phyloP scores from a whole-genome alignment of 2,113 vertebrate genomes.

The Plecturocebus donacophilus region DNA sequence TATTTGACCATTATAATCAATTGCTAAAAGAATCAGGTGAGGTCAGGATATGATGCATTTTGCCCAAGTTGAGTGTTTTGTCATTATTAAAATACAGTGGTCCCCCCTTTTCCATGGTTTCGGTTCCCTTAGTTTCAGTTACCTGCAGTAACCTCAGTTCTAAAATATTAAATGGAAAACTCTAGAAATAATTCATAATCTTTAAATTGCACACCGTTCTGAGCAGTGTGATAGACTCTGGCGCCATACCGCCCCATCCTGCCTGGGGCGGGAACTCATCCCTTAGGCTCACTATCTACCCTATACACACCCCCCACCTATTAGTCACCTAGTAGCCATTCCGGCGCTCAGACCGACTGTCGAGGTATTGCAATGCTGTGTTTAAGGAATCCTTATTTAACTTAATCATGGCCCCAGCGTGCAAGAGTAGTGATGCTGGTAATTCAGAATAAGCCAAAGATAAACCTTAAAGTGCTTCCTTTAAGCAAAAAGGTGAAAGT shows the following conservation, averaged over 20 bases:
- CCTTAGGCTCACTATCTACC: background rate
- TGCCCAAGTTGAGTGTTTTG: background rate
- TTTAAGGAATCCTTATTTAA: background rate
- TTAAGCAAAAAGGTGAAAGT: background rate
- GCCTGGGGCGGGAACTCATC: background rate
- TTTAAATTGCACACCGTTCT: background rate
- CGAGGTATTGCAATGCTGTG: too few species aligned
- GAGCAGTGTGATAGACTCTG: background rate
- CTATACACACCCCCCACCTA: background rate
- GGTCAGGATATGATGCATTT: background rate
- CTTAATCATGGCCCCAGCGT: background rate
- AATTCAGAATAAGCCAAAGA: background rate
- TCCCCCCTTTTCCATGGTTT: background rate
- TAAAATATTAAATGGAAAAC: background rate
- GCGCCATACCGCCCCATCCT: background rate
- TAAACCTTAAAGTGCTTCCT: background rate
- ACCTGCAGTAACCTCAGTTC: background rate
- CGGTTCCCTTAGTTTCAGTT: background rate
- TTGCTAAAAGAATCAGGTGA: background rate
- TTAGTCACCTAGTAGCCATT: background rate
- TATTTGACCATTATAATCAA: background rate
- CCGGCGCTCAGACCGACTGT: background rate
- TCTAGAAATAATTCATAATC: background rate
- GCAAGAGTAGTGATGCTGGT: background rate
- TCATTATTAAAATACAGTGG: background rate